Evolutionary conservation across 2,797 vertebrate genomes (phyloP), one percentile per base, ranked within the genome.

Genomic region (Sardinella longiceps): DNA sequence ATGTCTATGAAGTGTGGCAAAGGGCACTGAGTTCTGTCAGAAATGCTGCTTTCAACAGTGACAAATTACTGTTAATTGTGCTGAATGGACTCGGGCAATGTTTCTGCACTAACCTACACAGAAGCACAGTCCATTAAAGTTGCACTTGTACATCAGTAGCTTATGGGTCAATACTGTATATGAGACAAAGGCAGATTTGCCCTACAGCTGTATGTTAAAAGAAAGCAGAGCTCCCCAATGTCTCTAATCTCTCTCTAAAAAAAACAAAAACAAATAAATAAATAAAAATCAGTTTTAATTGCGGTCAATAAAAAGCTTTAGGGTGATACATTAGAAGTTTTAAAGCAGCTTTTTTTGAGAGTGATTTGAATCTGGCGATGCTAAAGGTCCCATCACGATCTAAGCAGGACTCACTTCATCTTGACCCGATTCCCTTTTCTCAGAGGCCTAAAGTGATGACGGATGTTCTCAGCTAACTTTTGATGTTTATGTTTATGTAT

Each of bases 371-470:
- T 39, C 70, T 43, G 37, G 9, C 9, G 5, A 56, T 56, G 53
- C 53, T 56, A 56, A 20, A 56, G 20, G 53, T 80, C 74, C 77
- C 3, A 83, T 84, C 77, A 77, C 50, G 48, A 86, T 83, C 66
- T 51, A 82, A 80, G 66, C 20, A 33, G 25, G 74, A 70, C 15
- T 74, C 28, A 77, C 46, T 37, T 30, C 33, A 86, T 23, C 23
- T 56, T 83, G 51, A 84, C 58, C 51, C 25, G 30, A 3, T 53
- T 20, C 20, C 25, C n/a, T 30, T 74, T 82, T 85, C n/a, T 91
- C 84, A 83, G 81, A 12, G 74, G 81, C 85, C 77, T 28, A 80
- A 89, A 66, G 20, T 20, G n/a, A 50, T 84, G 81, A 84, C 84
- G 60, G 0, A 80, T 58, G 39, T 11, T 4, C 33, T 66, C 81